These are phyloP conservation scores for Sarcophaga rosellei DNA, from an alignment of 2,888 invertebrate species.

Conservation along the genomic window DNA sequence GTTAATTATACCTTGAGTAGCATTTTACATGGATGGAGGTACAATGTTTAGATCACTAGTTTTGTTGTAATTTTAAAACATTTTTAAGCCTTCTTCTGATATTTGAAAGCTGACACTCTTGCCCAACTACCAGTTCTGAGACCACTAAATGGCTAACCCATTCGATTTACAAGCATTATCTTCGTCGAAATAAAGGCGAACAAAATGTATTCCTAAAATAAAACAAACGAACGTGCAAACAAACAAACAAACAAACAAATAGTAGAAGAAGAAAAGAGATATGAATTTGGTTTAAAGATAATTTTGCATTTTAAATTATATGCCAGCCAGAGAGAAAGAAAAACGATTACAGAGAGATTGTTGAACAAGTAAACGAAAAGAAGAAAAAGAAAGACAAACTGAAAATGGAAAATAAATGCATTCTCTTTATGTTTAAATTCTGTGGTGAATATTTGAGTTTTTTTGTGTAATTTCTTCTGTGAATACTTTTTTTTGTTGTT, in stretches of 20 bases:
- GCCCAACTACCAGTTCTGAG: too few species aligned
- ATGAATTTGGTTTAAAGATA: constrained; percentile 58
- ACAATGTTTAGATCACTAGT: too few species aligned
- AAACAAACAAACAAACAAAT: constrained; percentile 9
- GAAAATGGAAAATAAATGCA: constrained; percentile 35
- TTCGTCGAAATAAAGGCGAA: too few species aligned
- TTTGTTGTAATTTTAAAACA: too few species aligned
- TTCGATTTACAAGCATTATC: too few species aligned
- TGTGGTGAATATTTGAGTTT: constrained; percentile 45
- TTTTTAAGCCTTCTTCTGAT: too few species aligned
- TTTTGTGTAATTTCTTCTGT: constrained; percentile 30
- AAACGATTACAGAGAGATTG: background rate
- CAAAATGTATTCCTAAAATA: too few species aligned
- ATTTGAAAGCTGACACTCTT: too few species aligned
- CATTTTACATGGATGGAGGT: too few species aligned
- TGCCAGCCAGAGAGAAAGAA: constrained; percentile 35
- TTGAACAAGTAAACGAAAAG: background rate
- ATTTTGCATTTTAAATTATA: constrained; percentile 60
- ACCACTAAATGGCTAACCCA: too few species aligned
- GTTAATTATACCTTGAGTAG: too few species aligned
- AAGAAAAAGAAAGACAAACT: background rate
- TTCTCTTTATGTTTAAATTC: constrained; percentile 44
- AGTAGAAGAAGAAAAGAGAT: constrained; percentile 13
- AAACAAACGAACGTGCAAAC: constrained; percentile 4
- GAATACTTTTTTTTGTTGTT: constrained; percentile 8